A percentile compares a stretch with the other conserved stretches of the same genome.
Conservation (phyloP, 2,888 invertebrate species). For the Syrphus vitripennis region DNA sequence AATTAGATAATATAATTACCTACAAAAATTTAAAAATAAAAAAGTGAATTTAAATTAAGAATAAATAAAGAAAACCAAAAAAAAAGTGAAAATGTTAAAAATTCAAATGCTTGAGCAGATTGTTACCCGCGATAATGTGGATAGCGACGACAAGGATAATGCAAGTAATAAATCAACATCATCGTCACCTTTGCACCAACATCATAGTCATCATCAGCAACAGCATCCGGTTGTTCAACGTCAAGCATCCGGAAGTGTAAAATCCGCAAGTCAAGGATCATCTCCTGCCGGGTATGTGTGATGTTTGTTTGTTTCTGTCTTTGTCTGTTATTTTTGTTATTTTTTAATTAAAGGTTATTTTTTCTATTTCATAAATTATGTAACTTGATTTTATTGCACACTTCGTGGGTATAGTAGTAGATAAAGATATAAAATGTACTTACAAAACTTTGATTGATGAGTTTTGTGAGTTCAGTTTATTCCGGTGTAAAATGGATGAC, state of each 20-base stretch:
- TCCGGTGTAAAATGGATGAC: slow-evolving; percentile 10
- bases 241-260: slow-evolving; percentile 73
- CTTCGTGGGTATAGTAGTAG: neutral
- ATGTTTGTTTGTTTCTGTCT: neutral
- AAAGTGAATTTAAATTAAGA: slow-evolving; percentile 12
- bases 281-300: slow-evolving; percentile 80
- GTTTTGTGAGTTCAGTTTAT: slow-evolving; percentile 11
- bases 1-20: neutral
- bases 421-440: neutral
- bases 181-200: slow-evolving; percentile 78
- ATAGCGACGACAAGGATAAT: slow-evolving; percentile 73
- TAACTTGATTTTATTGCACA: neutral
- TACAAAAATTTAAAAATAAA: neutral
- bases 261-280: slow-evolving; percentile 79
- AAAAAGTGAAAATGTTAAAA: slow-evolving; percentile 84
- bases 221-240: slow-evolving; percentile 68
- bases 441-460: slow-evolving; percentile 30
- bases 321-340: slow-evolving; percentile 46
- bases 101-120: slow-evolving; percentile 90
- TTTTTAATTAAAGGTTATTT: neutral
- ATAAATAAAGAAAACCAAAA: neutral
- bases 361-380: slow-evolving; percentile 23
- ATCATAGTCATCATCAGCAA: slow-evolving; percentile 45
- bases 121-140: slow-evolving; percentile 84
- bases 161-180: slow-evolving; percentile 75